phyloP scores from a whole-genome alignment of 2,797 vertebrate genomes.

The Oreochromis mossambicus region DNA sequence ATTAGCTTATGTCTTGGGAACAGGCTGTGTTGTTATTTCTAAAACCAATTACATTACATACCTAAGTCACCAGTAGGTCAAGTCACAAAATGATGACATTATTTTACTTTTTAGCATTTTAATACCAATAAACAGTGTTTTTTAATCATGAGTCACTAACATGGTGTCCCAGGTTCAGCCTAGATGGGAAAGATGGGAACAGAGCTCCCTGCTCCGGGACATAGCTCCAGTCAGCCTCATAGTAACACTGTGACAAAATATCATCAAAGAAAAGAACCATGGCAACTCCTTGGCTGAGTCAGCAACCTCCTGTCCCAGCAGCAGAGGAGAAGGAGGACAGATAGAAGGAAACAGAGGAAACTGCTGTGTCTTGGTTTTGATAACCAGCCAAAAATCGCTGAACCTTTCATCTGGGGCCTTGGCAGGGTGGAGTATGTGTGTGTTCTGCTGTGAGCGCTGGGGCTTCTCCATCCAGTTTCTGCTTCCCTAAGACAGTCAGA shows the following conservation, averaged over 20 bases:
- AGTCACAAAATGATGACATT: neutral
- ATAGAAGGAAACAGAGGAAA: slow-evolving; percentile 15
- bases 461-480: slow-evolving; percentile 28
- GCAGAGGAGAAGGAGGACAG: neutral
- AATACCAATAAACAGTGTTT: neutral
- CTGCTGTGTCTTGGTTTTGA: slow-evolving; percentile 53
- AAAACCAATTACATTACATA: neutral
- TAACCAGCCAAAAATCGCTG: slow-evolving; percentile 45
- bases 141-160: neutral
- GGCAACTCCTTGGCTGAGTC: slow-evolving; percentile 35
- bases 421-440: slow-evolving; percentile 27
- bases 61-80: neutral
- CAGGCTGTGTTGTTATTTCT: neutral
- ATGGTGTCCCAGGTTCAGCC: neutral
- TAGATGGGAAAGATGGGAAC: neutral
- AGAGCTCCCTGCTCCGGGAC: neutral
- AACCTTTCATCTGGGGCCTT: slow-evolving; percentile 48
- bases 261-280: slow-evolving; percentile 10
- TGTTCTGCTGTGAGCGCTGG: neutral
- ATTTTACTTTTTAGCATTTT: neutral
- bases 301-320: slow-evolving; percentile 19
- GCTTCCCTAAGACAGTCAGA: slow-evolving; percentile 44
- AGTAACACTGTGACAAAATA: neutral
- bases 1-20: neutral
- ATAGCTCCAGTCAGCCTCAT: neutral